Conservation (phyloP, 2,888 invertebrate species). For the Agrochola lychnidis region DNA sequence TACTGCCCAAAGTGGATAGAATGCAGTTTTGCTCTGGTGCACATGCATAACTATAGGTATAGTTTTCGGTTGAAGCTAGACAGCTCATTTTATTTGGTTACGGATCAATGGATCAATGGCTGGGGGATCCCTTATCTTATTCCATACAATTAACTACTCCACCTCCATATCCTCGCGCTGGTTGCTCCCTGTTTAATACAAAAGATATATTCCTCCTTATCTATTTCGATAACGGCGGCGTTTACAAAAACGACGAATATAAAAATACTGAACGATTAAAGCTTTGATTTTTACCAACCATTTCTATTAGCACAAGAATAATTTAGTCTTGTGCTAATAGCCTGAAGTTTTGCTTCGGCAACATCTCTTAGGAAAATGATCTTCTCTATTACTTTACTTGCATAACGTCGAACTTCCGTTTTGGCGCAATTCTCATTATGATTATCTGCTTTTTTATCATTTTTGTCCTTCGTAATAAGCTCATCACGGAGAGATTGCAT, state of each 20-base stretch:
- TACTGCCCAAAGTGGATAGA: constrained; percentile 11
- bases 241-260: neutral
- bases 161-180: neutral
- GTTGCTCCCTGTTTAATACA: neutral
- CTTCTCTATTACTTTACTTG: neutral
- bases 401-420: constrained; percentile 14
- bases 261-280: neutral
- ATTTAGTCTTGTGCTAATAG: neutral
- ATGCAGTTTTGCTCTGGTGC: constrained; percentile 29
- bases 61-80: constrained; percentile 7
- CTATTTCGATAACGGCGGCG: neutral
- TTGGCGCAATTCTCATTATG: constrained; percentile 28
- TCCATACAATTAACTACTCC: neutral
- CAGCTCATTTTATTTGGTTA: neutral
- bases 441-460: constrained; percentile 22
- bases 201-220: neutral
- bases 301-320: neutral
- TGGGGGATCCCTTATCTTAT: neutral
- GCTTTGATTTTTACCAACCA: neutral
- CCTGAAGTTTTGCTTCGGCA: neutral
- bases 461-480: constrained; percentile 47
- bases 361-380: neutral
- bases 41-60: neutral
- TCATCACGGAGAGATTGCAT: constrained; percentile 53
- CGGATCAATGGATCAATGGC: neutral